Base-by-base conservation (phyloP, 2,113 vertebrate species). In the Sporophila hypoxantha region DNA sequence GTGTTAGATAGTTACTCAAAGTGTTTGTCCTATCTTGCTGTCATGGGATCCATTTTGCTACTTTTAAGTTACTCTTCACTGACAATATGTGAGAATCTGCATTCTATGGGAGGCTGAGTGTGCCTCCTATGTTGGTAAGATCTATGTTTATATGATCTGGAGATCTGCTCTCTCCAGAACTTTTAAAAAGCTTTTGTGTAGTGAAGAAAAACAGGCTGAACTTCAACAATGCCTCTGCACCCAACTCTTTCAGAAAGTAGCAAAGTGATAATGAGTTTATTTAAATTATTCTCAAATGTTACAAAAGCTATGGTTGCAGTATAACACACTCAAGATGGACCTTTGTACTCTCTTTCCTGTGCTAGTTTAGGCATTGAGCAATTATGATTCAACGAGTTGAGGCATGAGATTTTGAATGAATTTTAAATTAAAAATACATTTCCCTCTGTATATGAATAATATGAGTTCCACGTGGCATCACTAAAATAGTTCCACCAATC, bases 401-500 rank as follows among this genome's bases (percentile, higher is more conserved):
- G 42, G 41, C 12, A 76, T 37, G 21, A 91, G 62, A 75, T 52
- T 66, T 69, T 75, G 85, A 87, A 87, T 94, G 32, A 65, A 77
- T 67, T 34, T 61, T 60, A 80, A 74, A 92, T 77, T 89, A 76
- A 87, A 93, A 95, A 61, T 73, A 55, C 32, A 77, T 80, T 84
- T 80, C 10, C 41, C 37, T 55, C 53, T 68, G 52, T 66, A 82
- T 36, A 64, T 34, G 32, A 87, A 61, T 76, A 91, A 93, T 90
- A 60, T 90, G 71, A 93, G 36, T 93, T 69, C 65, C 81, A 36
- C 17, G 53, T 91, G 60, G 46, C 25, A 74, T 64, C 37, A 57
- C 75, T 91, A 92, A 94, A 82, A 95, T 61, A 93, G 37, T 20
- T 32, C 60, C 22, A 86, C 53, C 87, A 96, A 85, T 76, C 37